These are phyloP conservation scores for Bolinopsis microptera DNA, from an alignment of 37 sponge, comb jelly and placozoan species.

Conservation along the genomic window DNA sequence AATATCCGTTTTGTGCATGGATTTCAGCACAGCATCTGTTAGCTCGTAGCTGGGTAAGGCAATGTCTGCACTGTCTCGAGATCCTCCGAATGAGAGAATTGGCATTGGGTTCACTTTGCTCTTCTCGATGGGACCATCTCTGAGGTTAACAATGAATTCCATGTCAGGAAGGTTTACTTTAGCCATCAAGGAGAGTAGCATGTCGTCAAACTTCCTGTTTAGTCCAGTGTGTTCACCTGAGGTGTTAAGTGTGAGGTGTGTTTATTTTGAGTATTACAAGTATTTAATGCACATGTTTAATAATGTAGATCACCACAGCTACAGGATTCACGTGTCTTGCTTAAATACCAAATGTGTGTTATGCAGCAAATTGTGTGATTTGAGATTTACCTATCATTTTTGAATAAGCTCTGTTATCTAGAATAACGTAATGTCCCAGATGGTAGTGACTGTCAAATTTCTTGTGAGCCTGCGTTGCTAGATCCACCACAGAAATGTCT, in stretches of 20 bases:
- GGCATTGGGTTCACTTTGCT: conserved; percentile 70
- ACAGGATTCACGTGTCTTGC: too few relatives aligned
- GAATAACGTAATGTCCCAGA: conserved; percentile 51
- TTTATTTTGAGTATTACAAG: too few relatives aligned
- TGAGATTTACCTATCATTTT: conserved; percentile 51
- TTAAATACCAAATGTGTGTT: too few relatives aligned
- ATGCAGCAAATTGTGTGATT: too few relatives aligned
- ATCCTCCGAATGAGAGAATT: conserved; percentile 95
- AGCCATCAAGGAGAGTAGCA: conserved; percentile 50
- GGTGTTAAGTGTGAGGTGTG: neutral
- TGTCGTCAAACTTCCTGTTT: conserved; percentile 41
- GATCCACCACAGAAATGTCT: conserved; percentile 10
- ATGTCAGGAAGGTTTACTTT: conserved; percentile 89
- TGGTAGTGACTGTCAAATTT: conserved; percentile 64
- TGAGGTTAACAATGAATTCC: conserved; percentile 93
- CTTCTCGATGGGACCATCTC: conserved; percentile 91
- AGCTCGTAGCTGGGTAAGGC: conserved; percentile 94
- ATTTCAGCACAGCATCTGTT: conserved; percentile 81
- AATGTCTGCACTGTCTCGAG: conserved; percentile 81
- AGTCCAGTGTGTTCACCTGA: conserved; percentile 47
- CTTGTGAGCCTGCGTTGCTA: neutral
- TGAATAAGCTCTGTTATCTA: neutral
- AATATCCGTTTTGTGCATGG: conserved; percentile 75
- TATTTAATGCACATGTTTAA: too few relatives aligned
- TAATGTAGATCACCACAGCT: too few relatives aligned